Evolutionary conservation across 2,113 vertebrate species (phyloP), one percentile per base, ranked within the genome.

Genomic region (Erinaceus europaeus): DNA sequence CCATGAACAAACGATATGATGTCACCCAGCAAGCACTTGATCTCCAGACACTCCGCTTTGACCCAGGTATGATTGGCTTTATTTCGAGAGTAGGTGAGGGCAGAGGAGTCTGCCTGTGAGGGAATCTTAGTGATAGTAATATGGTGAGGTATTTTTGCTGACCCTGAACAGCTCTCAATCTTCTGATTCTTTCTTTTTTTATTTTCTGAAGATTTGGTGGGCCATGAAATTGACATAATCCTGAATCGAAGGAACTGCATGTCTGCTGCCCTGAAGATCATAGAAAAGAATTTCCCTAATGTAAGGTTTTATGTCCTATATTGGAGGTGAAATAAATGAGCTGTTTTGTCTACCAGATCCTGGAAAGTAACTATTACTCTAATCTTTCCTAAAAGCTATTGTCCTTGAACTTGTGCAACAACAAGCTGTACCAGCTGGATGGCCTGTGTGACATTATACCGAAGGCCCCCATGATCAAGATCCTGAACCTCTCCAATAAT

Each of bases 261-360:
- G 97, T 76, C 95, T 57, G 97, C 97, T 12, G 96, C 98, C 32
- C 81, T 98, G 42, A 96, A 97, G 57, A 97, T 98, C 61, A 98
- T 98, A n/a, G 94, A 97, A 93, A 97, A 97, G 57, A 97, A 98
- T 93, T 98, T 98, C 85, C 98, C 98, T 9, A 97, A 98, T 82
- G 92, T 94, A 6, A 94, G 68, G 25, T 38, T 50, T 69, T 64
- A 76, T 46, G 69, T 44, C 29, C 29, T 76, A 8, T 10, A 42
- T 87, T 59, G 59, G 17, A 50, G 20, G 17, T 85, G 11, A 61
- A 1, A 14, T 5, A 15, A 5, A 12, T 34, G 32, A 50, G 14
- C 36, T 52, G 32, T 21, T 38, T 52, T 72, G 23, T 79, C 21
- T 76, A 38, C 1, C 4, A 77, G 10, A 17, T n/a, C n/a, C 61